Evolutionary conservation across 2,113 vertebrate species (phyloP).

Genomic region (Sinosuthora webbiana): DNA sequence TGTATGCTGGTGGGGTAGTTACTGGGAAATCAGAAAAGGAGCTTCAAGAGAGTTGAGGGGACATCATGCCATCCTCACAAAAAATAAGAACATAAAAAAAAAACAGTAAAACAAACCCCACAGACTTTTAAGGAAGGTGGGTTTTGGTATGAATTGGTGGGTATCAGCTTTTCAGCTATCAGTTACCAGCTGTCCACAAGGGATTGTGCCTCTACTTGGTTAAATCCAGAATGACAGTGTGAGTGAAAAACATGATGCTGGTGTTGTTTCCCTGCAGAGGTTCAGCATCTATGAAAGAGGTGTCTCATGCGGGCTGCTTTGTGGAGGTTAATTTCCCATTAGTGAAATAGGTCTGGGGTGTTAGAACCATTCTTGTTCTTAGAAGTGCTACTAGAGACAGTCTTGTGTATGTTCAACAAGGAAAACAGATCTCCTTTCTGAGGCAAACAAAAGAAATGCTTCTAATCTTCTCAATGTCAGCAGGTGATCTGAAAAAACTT

Average conservation of each 20-base stretch:
- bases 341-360: not conserved
- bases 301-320: not conserved
- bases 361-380: not conserved
- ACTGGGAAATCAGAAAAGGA: not conserved
- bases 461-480: fast-evolving
- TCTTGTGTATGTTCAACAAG: not conserved
- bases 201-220: not conserved
- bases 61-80: not conserved
- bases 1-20: not conserved
- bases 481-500: not conserved
- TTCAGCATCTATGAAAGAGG: not conserved
- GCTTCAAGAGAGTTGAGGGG: not conserved
- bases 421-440: not conserved
- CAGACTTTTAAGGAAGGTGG: not conserved
- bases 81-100: not conserved
- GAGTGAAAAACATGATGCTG: not conserved
- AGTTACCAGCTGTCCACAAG: not conserved
- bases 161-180: not conserved
- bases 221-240: not conserved
- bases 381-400: too few species aligned
- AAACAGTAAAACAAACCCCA: fast-evolving
- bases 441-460: not conserved
- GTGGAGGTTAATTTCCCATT: not conserved
- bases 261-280: not conserved
- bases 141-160: not conserved